Base-by-base conservation (phyloP, 2,888 invertebrate species). In the Macrophya alboannulata region DNA sequence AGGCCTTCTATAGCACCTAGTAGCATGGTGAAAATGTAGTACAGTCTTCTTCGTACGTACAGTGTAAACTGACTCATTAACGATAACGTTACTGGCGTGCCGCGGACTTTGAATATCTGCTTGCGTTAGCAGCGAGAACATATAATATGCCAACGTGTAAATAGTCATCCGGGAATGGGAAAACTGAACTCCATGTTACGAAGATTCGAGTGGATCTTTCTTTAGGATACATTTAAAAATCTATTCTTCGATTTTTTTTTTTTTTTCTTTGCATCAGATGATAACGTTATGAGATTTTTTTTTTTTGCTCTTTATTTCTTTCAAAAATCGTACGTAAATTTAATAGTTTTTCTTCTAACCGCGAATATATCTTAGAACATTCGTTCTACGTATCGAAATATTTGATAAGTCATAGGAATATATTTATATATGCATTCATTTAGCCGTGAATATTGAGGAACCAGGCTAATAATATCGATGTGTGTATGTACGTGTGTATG, bases 51-150 rank as follows among this genome's bases (percentile, higher is more conserved):
- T 1, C 37, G 31, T 17, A 55, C 17, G 5, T 68, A 37, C 0
- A 17, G 37, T 68, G 68, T 68, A 68, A 68, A 37, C 68, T 37
- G 37, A 68, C 68, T 68, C n/a, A n/a, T 17, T 5, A 12, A 37
- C 37, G 25, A 25, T 6, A 15, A 68, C 37, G 17, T 37, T 37
- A 17, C 37, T 17, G 25, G 17, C 31, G 68, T 74, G 12, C 74
- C 45, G 45, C 25, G 45, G 74, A 74, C 74, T 74, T 74, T 45
- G 40, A 74, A 74, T 74, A 45, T 74, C 45, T 74, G 74, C 45
- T 74, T 45, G 45, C 74, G 74, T 45, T 74, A 12, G 21, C 74
- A 71, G 71, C 71, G 2, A 71, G 37, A 15, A 45, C 74, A 45
- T 31, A 31, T 31, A 31, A 31, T 74, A 45, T 37, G 68, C 31